phyloP scores from a whole-genome alignment of 30 jellyfish, hydroid and myxozoan species.

The Cassiopea andromeda region DNA sequence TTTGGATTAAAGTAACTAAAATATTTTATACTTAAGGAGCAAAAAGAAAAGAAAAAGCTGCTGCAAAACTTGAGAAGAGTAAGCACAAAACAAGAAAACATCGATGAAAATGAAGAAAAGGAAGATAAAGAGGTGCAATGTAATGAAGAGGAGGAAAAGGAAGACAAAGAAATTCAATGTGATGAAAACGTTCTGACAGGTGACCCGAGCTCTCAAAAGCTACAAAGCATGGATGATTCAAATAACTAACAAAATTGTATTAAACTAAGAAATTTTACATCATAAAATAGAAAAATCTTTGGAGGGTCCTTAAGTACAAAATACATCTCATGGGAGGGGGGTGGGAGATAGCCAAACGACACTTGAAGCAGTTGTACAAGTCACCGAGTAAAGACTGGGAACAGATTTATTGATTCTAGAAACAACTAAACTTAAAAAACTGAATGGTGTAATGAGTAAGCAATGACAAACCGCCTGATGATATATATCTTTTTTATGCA shows the following conservation, averaged over 20 bases:
- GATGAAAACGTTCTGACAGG: neutral
- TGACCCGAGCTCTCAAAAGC: neutral
- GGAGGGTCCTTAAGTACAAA: too few species aligned
- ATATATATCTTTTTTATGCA: too few species aligned
- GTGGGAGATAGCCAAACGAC: too few species aligned
- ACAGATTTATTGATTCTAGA: too few species aligned
- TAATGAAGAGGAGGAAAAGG: neutral
- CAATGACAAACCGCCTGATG: too few species aligned
- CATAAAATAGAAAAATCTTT: too few species aligned
- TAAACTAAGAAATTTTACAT: neutral
- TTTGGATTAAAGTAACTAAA: neutral
- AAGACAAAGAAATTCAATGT: neutral
- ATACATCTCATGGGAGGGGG: too few species aligned
- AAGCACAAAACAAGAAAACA: neutral
- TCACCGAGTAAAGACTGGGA: too few species aligned
- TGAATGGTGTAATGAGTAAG: too few species aligned
- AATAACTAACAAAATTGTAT: neutral
- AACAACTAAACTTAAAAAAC: too few species aligned
- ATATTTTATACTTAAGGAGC: conserved; percentile 11
- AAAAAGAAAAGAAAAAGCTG: conserved; percentile 27
- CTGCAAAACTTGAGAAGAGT: neutral
- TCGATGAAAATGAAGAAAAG: neutral
- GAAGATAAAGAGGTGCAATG: neutral
- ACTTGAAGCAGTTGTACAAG: too few species aligned
- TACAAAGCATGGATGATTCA: neutral